These are phyloP conservation scores for Acleris holmiana DNA, from an alignment of 2,888 invertebrate species.

Conservation along the genomic window DNA sequence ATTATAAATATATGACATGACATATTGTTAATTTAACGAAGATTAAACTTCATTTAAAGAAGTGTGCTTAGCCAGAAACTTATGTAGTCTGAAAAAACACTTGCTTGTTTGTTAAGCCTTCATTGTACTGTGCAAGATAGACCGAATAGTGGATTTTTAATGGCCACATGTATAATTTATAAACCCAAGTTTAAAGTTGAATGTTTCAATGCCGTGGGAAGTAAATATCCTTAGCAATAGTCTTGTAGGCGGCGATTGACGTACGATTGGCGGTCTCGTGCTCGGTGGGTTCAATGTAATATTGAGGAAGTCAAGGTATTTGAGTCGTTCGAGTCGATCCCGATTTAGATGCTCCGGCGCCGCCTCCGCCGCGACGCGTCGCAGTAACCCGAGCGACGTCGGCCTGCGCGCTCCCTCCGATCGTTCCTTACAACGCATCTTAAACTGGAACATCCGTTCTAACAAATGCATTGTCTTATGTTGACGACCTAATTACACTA, in stretches of 20 bases:
- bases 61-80: no score
- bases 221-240: slow-evolving; percentile 46
- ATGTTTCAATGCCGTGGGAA: slow-evolving; percentile 48
- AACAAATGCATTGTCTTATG: slow-evolving; percentile 53
- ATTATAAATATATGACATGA: no score
- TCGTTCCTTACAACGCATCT: slow-evolving; percentile 57
- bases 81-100: no score
- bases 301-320: slow-evolving; percentile 85
- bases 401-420: slow-evolving; percentile 74
- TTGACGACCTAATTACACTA: slow-evolving; percentile 29
- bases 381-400: slow-evolving; percentile 81
- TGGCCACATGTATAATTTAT: not conserved
- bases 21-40: no score
- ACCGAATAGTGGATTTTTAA: no score
- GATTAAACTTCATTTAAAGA: no score
- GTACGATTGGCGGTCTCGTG: slow-evolving; percentile 78
- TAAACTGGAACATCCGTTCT: slow-evolving; percentile 57
- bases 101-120: no score
- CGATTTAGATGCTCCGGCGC: slow-evolving; percentile 83
- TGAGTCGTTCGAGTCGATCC: slow-evolving; percentile 82
- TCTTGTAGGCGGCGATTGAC: slow-evolving; percentile 79
- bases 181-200: slow-evolving; percentile 35
- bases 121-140: no score
- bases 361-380: slow-evolving; percentile 78
- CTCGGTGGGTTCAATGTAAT: slow-evolving; percentile 82